phyloP scores from a whole-genome alignment of 2,888 invertebrate species.

The Meghimatium bilineatum region DNA sequence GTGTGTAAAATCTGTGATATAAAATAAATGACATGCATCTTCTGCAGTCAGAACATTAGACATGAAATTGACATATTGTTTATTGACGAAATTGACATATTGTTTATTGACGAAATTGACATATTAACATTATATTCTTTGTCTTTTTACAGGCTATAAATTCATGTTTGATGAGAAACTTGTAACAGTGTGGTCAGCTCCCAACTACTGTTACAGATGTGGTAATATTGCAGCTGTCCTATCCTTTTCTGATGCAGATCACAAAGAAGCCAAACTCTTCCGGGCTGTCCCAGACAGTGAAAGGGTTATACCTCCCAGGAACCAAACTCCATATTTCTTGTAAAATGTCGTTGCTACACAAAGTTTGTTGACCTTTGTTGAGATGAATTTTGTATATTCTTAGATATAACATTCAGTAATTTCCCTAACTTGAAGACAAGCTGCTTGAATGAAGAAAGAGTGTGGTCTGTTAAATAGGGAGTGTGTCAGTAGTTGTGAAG shows the following conservation, averaged over 20 bases:
- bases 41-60: too few species aligned
- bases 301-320: slow-evolving; percentile 92
- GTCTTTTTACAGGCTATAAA: slow-evolving; percentile 87
- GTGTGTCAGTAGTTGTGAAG: too few species aligned
- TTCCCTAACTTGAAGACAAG: background rate
- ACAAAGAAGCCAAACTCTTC: slow-evolving; percentile 85
- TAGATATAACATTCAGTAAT: background rate
- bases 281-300: slow-evolving; percentile 96
- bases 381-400: slow-evolving; percentile 7
- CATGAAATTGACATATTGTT: too few species aligned
- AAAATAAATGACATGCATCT: too few species aligned
- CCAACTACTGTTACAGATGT: slow-evolving; percentile 99
- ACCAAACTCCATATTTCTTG: slow-evolving; percentile 97
- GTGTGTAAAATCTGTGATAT: too few species aligned
- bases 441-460: background rate
- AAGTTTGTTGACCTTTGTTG: background rate
- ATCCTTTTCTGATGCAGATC: slow-evolving; percentile 85
- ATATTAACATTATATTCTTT: background rate
- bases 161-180: slow-evolving; percentile 98
- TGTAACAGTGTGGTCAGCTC: slow-evolving; percentile 99
- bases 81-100: too few species aligned
- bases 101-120: too few species aligned
- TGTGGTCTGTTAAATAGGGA: too few species aligned
- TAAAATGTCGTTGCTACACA: slow-evolving; percentile 77
- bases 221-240: slow-evolving; percentile 98